phyloP scores from a whole-genome alignment of 2,888 invertebrate genomes.

The Ectropis crepuscularia region DNA sequence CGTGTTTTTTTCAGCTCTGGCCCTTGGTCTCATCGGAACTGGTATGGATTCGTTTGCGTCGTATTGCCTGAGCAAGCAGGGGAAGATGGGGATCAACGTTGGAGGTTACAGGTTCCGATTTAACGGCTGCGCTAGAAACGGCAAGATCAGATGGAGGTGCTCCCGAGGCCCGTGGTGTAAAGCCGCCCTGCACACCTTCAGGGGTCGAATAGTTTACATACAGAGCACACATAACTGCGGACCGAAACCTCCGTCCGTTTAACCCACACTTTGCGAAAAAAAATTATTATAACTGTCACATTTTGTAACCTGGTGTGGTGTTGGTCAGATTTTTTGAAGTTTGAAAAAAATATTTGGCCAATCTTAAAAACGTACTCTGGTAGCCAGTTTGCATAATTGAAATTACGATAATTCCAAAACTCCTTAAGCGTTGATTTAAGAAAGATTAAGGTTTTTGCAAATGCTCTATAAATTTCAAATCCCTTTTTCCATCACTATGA shows the following conservation, averaged over 20 bases:
- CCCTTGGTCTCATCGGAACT: conserved; percentile 69
- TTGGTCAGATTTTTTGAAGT: too few relatives aligned
- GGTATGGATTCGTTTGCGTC: conserved; percentile 75
- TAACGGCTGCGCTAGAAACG: conserved; percentile 78
- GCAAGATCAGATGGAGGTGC: conserved; percentile 79
- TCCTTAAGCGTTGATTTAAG: too few relatives aligned
- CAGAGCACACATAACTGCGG: conserved; percentile 79
- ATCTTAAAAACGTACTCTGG: too few relatives aligned
- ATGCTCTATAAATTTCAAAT: too few relatives aligned
- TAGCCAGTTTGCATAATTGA: too few relatives aligned
- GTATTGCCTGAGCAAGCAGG: conserved; percentile 81
- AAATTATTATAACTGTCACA: too few relatives aligned
- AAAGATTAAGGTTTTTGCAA: too few relatives aligned
- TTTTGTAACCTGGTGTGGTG: neutral
- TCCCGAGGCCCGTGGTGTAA: conserved; percentile 80
- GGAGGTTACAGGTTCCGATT: conserved; percentile 78
- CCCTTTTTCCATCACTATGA: too few relatives aligned
- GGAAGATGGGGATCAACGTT: conserved; percentile 80
- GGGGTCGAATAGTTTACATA: conserved; percentile 77
- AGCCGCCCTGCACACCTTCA: conserved; percentile 76
- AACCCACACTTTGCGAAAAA: neutral
- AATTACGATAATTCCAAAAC: too few relatives aligned
- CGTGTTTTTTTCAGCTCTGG: conserved; percentile 47
- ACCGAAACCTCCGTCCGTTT: conserved; percentile 64
- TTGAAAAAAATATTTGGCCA: too few relatives aligned